Evolutionary conservation across 2,113 vertebrate species (phyloP), one percentile per base, ranked within the genome.

Genomic region (Taurulus bubalis): DNA sequence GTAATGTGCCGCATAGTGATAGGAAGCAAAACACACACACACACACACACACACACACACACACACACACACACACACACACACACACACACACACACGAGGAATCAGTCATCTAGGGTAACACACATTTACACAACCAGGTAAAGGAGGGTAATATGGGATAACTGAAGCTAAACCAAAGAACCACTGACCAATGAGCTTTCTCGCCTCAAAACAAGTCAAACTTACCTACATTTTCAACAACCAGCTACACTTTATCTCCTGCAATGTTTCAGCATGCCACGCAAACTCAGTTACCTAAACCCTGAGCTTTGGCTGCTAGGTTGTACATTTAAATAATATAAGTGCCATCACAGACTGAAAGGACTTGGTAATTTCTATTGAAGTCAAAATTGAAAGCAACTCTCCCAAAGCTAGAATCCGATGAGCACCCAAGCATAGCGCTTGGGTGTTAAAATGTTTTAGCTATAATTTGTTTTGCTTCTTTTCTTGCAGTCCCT

Each of bases 401-500:
- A 28, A 28, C 49, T 56, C 75, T 65, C 20, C 20, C 34, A 49
- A 59, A 65, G 49, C 74, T 32, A 3, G 9, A 63, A 53, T 51
- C 45, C 1, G 3, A 49, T 67, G 20, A n/a, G n/a, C n/a, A n/a
- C n/a, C n/a, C n/a, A n/a, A n/a, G n/a, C n/a, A n/a, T n/a, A n/a
- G n/a, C n/a, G n/a, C n/a, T n/a, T n/a, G 71, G 55, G 56, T 55
- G 64, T 64, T 45, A 60, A 73, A 32, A 74, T 63, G 30, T 24
- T 63, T 71, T 85, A 36, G 64, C 71, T 30, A 53, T 58, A 28
- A 71, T 77, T 62, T 59, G 78, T 71, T 66, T 30, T 45, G 26
- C 26, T 56, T 67, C 63, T 30, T 51, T 68, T 68, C 63, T 55
- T 28, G 24, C 34, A 59, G 38, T 82, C 60, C 11, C 26, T 56